phyloP scores from a whole-genome alignment of 2,888 invertebrate species.

The Xestia xanthographa region DNA sequence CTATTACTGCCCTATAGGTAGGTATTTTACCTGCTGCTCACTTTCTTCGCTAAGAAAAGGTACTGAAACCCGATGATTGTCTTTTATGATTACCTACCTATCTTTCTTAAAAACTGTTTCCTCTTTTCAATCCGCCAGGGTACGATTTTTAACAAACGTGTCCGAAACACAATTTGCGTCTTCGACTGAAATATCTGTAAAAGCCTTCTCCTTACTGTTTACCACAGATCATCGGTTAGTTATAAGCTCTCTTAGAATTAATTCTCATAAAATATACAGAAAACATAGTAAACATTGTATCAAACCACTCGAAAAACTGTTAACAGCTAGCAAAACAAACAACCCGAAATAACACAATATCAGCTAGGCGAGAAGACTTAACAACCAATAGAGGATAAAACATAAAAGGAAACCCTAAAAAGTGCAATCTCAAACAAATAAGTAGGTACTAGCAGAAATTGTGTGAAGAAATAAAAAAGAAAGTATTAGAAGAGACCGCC shows the following conservation, averaged over 20 bases:
- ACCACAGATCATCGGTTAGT: background rate
- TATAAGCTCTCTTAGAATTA: background rate
- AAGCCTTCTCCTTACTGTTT: background rate
- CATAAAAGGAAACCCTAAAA: too few relatives aligned
- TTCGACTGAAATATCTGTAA: background rate
- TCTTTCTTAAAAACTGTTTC: background rate
- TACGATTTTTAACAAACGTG: background rate
- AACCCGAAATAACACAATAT: background rate
- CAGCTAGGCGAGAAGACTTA: background rate
- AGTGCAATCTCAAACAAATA: background rate
- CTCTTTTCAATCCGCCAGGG: background rate
- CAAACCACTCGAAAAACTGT: background rate
- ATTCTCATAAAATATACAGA: background rate
- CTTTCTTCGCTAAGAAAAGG: constrained; percentile 72
- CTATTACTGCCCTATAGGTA: constrained; percentile 82
- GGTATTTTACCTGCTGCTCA: constrained; percentile 72
- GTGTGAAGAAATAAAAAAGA: background rate
- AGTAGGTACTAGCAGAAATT: too few relatives aligned
- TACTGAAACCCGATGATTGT: constrained; percentile 5
- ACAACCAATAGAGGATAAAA: background rate
- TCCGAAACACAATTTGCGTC: background rate
- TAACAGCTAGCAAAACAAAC: background rate
- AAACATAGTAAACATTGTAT: background rate
- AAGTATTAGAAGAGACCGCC: background rate
- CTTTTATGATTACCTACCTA: background rate